These are phyloP conservation scores for Bunonema sp. DNA, from an alignment of 2,888 invertebrate species.

Conservation along the genomic window DNA sequence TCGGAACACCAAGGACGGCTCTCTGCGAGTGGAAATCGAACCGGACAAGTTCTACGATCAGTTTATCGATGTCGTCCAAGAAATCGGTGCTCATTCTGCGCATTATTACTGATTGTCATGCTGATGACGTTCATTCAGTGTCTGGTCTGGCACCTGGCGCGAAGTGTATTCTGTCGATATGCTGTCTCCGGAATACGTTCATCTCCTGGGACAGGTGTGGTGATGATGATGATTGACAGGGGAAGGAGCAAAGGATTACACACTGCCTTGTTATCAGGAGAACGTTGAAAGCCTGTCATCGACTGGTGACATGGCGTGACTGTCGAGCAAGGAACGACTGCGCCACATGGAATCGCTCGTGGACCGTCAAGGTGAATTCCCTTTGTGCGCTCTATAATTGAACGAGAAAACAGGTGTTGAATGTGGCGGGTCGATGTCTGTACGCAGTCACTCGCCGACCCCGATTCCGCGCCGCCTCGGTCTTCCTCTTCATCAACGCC, in stretches of 20 bases:
- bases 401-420: conserved; percentile 9
- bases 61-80: conserved; percentile 17
- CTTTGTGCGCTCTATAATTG: too few relatives aligned
- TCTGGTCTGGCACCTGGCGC: neutral
- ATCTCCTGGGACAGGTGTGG: conserved; percentile 64
- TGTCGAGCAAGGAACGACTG: conserved; percentile 49
- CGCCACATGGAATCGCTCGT: conserved; percentile 22
- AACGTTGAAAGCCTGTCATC: too few relatives aligned
- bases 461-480: conserved; percentile 69
- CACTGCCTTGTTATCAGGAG: too few relatives aligned
- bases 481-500: conserved; percentile 50
- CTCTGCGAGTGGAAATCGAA: conserved; percentile 26
- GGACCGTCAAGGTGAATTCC: conserved; percentile 16
- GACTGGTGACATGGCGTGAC: conserved; percentile 80
- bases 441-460: conserved; percentile 65
- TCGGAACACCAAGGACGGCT: too few relatives aligned
- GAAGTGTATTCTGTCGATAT: conserved; percentile 56
- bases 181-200: conserved; percentile 68
- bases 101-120: neutral
- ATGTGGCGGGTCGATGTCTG: conserved; percentile 56
- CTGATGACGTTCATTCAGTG: neutral
- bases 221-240: too few relatives aligned
- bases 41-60: conserved; percentile 23
- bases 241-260: too few relatives aligned
- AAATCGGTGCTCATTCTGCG: conserved; percentile 14